These are phyloP conservation scores for Yponomeuta sedellus DNA, from an alignment of 2,888 invertebrate species.

Conservation along the genomic window DNA sequence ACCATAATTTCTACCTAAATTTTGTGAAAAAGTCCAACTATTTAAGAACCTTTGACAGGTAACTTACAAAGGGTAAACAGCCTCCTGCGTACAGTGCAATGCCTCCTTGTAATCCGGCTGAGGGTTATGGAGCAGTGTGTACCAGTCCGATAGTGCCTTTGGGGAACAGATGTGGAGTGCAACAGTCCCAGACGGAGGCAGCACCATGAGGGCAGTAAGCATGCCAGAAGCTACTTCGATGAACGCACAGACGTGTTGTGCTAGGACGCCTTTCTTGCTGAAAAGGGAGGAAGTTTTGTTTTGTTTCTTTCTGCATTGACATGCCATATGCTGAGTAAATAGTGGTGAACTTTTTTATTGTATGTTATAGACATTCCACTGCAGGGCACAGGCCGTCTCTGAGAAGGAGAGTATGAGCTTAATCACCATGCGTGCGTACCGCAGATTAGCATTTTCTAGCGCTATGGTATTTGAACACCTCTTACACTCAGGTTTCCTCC, in stretches of 20 bases:
- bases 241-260: conserved; percentile 88
- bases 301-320: no score
- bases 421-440: no score
- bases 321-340: no score
- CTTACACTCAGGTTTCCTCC: no score
- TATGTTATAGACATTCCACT: no score
- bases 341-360: no score
- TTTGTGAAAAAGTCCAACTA: no score
- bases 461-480: no score
- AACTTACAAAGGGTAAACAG: conserved; percentile 96
- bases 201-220: conserved; percentile 84
- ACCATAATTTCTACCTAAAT: no score
- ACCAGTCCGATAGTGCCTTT: conserved; percentile 94
- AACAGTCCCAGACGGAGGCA: conserved; percentile 88
- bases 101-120: conserved; percentile 92
- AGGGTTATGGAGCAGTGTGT: conserved; percentile 95
- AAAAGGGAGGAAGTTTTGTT: conserved; percentile 38
- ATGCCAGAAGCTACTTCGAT: conserved; percentile 87
- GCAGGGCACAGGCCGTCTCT: no score
- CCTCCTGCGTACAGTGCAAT: conserved; percentile 97
- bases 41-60: background rate
- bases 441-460: no score
- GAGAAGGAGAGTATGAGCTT: no score
- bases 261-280: conserved; percentile 84
- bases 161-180: conserved; percentile 87